Evolutionary conservation across 2,797 vertebrate species (phyloP).

Genomic region (Silurus aristotelis): DNA sequence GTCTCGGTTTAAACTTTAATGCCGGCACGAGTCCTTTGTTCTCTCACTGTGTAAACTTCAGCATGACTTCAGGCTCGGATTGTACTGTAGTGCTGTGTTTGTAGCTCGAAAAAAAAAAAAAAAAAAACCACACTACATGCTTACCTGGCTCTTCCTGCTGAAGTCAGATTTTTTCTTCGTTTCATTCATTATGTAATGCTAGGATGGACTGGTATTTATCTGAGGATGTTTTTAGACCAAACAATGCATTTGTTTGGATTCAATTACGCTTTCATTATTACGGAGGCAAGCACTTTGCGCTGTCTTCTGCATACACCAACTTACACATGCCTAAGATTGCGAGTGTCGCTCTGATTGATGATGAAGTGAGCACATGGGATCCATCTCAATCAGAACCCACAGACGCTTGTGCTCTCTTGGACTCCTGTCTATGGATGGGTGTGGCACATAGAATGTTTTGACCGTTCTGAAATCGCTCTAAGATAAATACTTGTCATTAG

Average conservation of each 20-base stretch:
- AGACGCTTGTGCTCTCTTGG: neutral
- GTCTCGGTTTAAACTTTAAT: slow-evolving; percentile 45
- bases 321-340: neutral
- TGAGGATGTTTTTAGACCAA: neutral
- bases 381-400: neutral
- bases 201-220: neutral
- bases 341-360: neutral
- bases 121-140: neutral
- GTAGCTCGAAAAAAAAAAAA: neutral
- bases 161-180: neutral
- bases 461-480: neutral
- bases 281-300: neutral
- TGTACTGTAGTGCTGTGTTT: neutral
- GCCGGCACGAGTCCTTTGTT: slow-evolving; percentile 35
- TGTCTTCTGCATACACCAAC: neutral
- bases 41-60: slow-evolving; percentile 11
- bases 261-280: neutral
- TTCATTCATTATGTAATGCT: neutral
- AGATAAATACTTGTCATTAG: neutral
- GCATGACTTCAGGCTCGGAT: slow-evolving; percentile 33
- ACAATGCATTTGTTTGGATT: neutral
- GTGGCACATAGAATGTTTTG: neutral
- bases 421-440: neutral
- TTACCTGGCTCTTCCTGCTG: neutral
- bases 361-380: no score